These are phyloP conservation scores for Gnatocerus cornutus DNA, from an alignment of 2,888 invertebrate species.

Conservation along the genomic window DNA sequence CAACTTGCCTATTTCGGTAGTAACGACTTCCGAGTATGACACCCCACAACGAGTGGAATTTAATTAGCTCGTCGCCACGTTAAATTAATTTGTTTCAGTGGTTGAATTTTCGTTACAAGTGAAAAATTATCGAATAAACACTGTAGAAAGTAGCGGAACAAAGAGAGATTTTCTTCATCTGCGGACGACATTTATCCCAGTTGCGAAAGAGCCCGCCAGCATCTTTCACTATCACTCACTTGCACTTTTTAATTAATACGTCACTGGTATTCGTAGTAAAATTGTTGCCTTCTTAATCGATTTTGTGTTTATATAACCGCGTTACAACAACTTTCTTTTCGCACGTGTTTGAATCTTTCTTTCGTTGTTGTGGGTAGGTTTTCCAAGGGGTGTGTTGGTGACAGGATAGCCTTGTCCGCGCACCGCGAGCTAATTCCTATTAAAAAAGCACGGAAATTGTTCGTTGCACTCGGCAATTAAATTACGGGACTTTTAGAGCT, in stretches of 20 bases:
- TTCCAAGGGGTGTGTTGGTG: conserved; percentile 8
- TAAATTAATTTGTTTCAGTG: conserved; percentile 19
- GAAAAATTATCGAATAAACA: conserved; percentile 41
- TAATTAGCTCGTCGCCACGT: conserved; percentile 1
- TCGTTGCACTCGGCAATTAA: background rate
- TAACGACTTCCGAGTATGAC: conserved; percentile 38
- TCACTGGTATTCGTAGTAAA: conserved; percentile 43
- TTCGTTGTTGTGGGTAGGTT: conserved; percentile 2
- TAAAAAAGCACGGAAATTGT: background rate
- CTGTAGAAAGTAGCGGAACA: conserved; percentile 46
- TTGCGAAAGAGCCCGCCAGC: conserved; percentile 45
- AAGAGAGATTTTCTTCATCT: conserved; percentile 46
- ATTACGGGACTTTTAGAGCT: background rate
- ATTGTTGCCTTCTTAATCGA: conserved; percentile 35
- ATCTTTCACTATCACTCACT: conserved; percentile 49
- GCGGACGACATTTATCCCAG: conserved; percentile 39
- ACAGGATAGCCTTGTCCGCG: conserved; percentile 2
- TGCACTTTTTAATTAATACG: conserved; percentile 48
- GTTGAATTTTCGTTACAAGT: conserved; percentile 18
- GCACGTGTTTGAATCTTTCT: conserved; percentile 20
- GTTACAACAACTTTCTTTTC: conserved; percentile 41
- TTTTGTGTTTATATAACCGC: conserved; percentile 44
- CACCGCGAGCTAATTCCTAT: conserved; percentile 1
- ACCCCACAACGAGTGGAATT: conserved; percentile 8
- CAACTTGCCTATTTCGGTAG: conserved; percentile 15